Conservation (phyloP, 1,140 invertebrate genomes). For the Pseudomyrmex flavicornis region DNA sequence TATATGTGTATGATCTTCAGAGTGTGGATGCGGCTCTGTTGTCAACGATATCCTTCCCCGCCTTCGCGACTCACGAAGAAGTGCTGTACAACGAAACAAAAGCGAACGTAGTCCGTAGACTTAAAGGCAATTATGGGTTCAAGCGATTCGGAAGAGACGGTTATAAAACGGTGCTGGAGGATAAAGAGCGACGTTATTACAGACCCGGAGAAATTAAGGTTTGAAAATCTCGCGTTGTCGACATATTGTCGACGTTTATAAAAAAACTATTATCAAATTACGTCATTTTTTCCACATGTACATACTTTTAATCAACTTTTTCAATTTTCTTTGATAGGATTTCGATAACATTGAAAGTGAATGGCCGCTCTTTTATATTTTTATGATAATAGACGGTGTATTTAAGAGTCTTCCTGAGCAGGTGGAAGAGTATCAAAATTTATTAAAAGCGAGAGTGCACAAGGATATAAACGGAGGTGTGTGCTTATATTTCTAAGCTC, state of each 20-base stretch:
- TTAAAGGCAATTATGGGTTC: constrained; percentile 96
- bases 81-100: constrained; percentile 94
- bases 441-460: constrained; percentile 91
- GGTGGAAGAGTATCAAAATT: constrained; percentile 95
- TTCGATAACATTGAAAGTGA: constrained; percentile 99
- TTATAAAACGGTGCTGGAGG: constrained; percentile 95
- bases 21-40: constrained; percentile 96
- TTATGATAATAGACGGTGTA: constrained; percentile 98
- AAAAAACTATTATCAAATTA: background rate
- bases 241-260: background rate
- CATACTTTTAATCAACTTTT: too few species aligned
- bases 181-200: constrained; percentile 91
- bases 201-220: constrained; percentile 90
- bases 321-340: constrained; percentile 86
- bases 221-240: constrained; percentile 34
- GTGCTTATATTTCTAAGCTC: constrained; percentile 74
- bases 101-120: constrained; percentile 92
- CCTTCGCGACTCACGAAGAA: constrained; percentile 98
- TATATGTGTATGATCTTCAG: constrained; percentile 82
- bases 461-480: constrained; percentile 91
- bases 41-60: constrained; percentile 97
- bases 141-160: constrained; percentile 98
- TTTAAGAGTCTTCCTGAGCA: constrained; percentile 95
- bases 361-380: constrained; percentile 98
- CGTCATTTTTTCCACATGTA: too few species aligned